Evolutionary conservation across 1,140 invertebrate species (phyloP).

Genomic region (Microplitis mediator): DNA sequence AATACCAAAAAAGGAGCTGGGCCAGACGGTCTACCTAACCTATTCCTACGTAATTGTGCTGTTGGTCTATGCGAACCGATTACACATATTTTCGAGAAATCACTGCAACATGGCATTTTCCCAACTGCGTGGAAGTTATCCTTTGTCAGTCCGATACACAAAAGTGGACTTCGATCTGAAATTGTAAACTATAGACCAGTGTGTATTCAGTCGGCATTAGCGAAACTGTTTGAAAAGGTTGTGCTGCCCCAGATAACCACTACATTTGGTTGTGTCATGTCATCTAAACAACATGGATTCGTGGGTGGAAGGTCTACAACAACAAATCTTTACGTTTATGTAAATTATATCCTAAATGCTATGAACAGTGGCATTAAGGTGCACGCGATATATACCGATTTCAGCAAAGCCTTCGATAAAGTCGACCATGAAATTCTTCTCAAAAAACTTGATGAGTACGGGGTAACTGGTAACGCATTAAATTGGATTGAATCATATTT

Average conservation of each 20-base stretch:
- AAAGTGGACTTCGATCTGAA: background rate
- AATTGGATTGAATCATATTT: slow-evolving; percentile 33
- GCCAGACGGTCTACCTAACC: background rate
- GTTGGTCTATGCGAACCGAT: background rate
- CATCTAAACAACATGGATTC: background rate
- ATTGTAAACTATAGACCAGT: background rate
- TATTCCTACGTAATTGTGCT: background rate
- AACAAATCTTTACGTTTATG: background rate
- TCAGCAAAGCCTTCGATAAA: slow-evolving; percentile 34
- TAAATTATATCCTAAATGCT: background rate
- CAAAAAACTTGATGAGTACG: slow-evolving; percentile 20
- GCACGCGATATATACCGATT: too few relatives aligned
- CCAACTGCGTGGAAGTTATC: background rate
- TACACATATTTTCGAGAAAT: background rate
- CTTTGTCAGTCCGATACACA: slow-evolving; percentile 1
- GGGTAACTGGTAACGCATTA: slow-evolving; percentile 1
- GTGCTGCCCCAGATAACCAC: background rate
- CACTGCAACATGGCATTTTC: background rate
- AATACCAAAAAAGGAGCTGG: background rate
- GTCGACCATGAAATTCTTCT: slow-evolving; percentile 29
- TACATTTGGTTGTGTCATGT: background rate
- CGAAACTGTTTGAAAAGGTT: background rate
- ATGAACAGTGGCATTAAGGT: background rate
- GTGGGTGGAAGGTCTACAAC: background rate
- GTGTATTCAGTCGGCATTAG: background rate